Percentiles rank a stretch among this genome's conserved stretches.
Conservation (phyloP, 2,888 invertebrate species). For the Antitype chi region DNA sequence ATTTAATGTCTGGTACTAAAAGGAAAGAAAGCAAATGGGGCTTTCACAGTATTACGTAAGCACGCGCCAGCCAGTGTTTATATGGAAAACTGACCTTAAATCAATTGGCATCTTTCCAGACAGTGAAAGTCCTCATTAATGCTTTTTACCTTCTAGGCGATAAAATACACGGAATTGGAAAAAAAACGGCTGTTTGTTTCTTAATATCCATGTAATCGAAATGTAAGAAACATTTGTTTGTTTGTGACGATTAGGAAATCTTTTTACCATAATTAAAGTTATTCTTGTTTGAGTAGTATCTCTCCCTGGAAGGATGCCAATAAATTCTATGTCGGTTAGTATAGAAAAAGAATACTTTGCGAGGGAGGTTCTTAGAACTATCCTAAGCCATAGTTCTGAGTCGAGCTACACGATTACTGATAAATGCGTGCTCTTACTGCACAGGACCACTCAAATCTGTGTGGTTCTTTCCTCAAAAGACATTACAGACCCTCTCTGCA, state of each 20-base stretch:
- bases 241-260: background rate
- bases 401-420: too few relatives aligned
- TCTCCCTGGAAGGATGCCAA: background rate
- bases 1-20: background rate
- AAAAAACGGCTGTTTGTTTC: background rate
- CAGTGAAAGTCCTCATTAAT: background rate
- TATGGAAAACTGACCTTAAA: slow-evolving; percentile 19
- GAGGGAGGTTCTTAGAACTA: background rate
- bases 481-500: too few relatives aligned
- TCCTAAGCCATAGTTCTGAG: too few relatives aligned
- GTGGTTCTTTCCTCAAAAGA: too few relatives aligned
- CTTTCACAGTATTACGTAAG: slow-evolving; percentile 3
- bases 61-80: background rate
- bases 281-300: background rate
- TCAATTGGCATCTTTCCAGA: slow-evolving; percentile 38
- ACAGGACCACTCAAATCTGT: too few relatives aligned
- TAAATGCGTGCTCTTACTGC: too few relatives aligned
- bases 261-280: background rate
- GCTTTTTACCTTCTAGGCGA: slow-evolving; percentile 4
- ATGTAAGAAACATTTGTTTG: too few relatives aligned
- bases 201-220: background rate
- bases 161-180: background rate
- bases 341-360: background rate
- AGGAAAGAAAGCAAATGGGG: background rate
- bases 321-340: background rate